phyloP scores from a whole-genome alignment of 1,140 invertebrate genomes.

The Rhagoletis zephyria region DNA sequence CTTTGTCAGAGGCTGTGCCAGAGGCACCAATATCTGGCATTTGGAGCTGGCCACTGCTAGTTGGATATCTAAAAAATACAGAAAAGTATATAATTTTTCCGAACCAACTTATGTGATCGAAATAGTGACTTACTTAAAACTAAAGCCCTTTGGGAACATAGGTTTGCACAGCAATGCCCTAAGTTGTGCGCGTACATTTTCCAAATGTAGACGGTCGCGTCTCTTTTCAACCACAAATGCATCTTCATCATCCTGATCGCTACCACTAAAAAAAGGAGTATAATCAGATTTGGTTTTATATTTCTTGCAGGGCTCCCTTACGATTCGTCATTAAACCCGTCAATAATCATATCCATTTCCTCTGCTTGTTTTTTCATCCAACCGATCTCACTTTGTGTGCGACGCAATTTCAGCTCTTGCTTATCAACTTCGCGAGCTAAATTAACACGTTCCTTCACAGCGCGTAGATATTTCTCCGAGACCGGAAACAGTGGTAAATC shows the following conservation, averaged over 20 bases:
- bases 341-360: constrained; percentile 90
- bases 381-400: constrained; percentile 80
- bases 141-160: constrained; percentile 80
- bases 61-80: constrained; percentile 61
- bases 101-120: neutral
- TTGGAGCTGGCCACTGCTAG: constrained; percentile 60
- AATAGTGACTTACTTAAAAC: constrained; percentile 77
- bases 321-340: constrained; percentile 76
- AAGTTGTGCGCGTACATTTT: constrained; percentile 77
- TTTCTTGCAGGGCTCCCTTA: constrained; percentile 55
- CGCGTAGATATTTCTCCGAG: constrained; percentile 79
- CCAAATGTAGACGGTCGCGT: constrained; percentile 71
- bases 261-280: constrained; percentile 59
- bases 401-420: constrained; percentile 80
- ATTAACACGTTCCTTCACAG: constrained; percentile 82
- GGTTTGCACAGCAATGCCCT: constrained; percentile 77
- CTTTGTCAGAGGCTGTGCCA: constrained; percentile 1
- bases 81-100: neutral
- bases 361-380: constrained; percentile 89
- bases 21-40: constrained; percentile 36
- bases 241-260: constrained; percentile 70
- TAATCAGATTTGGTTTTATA: neutral
- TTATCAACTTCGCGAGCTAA: constrained; percentile 86
- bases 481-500: constrained; percentile 89
- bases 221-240: constrained; percentile 67